These are phyloP conservation scores for Heteropelma amictum DNA, from an alignment of 2,888 invertebrate genomes.

Conservation along the genomic window DNA sequence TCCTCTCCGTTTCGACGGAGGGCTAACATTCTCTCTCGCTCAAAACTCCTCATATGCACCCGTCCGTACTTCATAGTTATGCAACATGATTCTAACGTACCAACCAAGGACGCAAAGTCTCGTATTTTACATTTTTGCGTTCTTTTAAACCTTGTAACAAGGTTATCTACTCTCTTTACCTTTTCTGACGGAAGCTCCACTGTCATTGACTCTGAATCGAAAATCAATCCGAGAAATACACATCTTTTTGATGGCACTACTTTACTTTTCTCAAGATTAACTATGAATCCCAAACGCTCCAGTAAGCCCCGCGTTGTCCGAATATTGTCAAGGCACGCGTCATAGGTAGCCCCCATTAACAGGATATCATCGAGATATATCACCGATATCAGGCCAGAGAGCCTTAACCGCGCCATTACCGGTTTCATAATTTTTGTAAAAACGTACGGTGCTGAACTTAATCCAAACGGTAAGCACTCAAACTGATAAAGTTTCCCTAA, in stretches of 20 bases:
- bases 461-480: neutral
- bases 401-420: neutral
- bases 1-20: constrained; percentile 35
- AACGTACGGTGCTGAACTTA: neutral
- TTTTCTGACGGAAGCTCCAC: neutral
- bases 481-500: neutral
- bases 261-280: neutral
- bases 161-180: neutral
- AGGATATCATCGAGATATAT: neutral
- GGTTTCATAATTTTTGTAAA: neutral
- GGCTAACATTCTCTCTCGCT: constrained; percentile 42
- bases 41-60: constrained; percentile 36
- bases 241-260: constrained; percentile 18
- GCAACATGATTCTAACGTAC: constrained; percentile 34
- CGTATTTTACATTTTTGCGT: constrained; percentile 20
- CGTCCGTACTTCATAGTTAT: neutral
- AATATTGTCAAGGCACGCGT: neutral
- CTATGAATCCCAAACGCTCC: constrained; percentile 19
- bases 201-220: constrained; percentile 1
- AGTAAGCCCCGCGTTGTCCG: neutral
- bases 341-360: neutral
- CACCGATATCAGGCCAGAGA: neutral
- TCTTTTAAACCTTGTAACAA: neutral
- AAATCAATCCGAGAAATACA: constrained; percentile 32
- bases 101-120: constrained; percentile 41